Percentiles rank a stretch among this genome's conserved stretches.
Conservation (phyloP, 2,888 invertebrate species). For the Plagodis dolabraria region DNA sequence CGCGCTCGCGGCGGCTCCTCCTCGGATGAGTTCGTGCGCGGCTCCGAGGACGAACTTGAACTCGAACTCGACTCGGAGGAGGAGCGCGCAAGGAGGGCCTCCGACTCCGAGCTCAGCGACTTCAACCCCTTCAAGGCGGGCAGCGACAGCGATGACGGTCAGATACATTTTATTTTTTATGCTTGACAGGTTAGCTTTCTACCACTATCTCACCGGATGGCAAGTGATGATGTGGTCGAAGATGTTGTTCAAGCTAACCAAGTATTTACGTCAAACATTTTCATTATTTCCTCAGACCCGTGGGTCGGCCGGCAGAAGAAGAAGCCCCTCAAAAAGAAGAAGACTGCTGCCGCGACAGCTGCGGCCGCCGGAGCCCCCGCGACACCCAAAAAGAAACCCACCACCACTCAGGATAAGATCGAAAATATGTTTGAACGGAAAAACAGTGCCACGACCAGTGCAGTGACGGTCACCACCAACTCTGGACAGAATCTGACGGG, state of each 20-base stretch:
- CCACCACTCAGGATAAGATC: constrained; percentile 92
- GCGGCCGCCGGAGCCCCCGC: constrained; percentile 55
- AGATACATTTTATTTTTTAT: neutral
- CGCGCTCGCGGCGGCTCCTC: constrained; percentile 86
- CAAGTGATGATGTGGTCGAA: too few species aligned
- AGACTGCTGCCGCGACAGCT: constrained; percentile 58
- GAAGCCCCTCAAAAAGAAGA: constrained; percentile 87
- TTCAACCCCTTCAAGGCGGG: constrained; percentile 95
- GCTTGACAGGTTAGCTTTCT: too few species aligned
- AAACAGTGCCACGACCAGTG: constrained; percentile 56
- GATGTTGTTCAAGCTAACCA: too few species aligned
- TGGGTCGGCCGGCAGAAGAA: constrained; percentile 89
- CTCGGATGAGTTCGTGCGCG: constrained; percentile 87
- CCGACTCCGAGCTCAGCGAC: constrained; percentile 86
- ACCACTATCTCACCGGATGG: too few species aligned
- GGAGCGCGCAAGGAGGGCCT: constrained; percentile 35
- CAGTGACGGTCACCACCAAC: constrained; percentile 54
- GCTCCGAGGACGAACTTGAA: constrained; percentile 84
- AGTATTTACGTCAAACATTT: too few species aligned
- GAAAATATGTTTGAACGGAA: constrained; percentile 87
- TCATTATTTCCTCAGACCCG: constrained; percentile 84
- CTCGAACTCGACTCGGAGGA: constrained; percentile 57
- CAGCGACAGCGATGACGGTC: constrained; percentile 91
- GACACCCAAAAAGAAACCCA: constrained; percentile 82
- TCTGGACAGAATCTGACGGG: constrained; percentile 67